Base-by-base conservation (phyloP, 2,888 invertebrate species). In the Lottia scabra region DNA sequence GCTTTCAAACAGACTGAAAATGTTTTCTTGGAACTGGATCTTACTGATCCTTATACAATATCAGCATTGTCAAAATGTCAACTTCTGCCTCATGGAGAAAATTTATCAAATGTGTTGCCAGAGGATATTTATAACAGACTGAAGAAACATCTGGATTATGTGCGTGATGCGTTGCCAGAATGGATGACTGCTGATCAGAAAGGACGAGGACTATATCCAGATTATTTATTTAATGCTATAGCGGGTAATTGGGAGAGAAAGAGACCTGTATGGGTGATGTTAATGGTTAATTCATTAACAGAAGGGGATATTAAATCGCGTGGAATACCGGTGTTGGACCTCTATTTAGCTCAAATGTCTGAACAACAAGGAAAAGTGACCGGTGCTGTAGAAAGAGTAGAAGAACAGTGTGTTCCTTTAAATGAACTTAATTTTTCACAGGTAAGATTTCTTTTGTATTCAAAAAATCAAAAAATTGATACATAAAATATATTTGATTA, bases 351-450 rank as follows among this genome's bases (percentile, higher is more conserved):
- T 1, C 90, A 91, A 79, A 88, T 90, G 80, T 92, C 92, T 0
- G 89, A 88, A 70, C 76, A 88, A 65, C 79, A 87, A 15, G 88
- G 87, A 64, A 92, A 92, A 83, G 77, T 84, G 27, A 89, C 91
- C 2, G 90, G 91, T 63, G 91, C 91, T 15, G 90, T 92, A 44
- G 92, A 92, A 84, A 81, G 86, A 67, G 91, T 91, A n/a, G 89
- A 90, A 76, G 92, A 92, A 79, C 92, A 92, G 81, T 92, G 92
- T 84, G 86, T 90, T 68, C 92, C 92, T 3, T 87, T 92, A 48
- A 91, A 91, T 79, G 89, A 90, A n/a, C 88, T 92, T 48, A 90
- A 91, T 77, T 84, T 89, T 67, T 89, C 91, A 63, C 91, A 92
- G 90, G 91, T 91, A 75, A 80, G 87, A 72, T 0, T 38, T 38